These are phyloP conservation scores for Scrobipalpa costella DNA, from an alignment of 2,888 invertebrate species.

Conservation along the genomic window DNA sequence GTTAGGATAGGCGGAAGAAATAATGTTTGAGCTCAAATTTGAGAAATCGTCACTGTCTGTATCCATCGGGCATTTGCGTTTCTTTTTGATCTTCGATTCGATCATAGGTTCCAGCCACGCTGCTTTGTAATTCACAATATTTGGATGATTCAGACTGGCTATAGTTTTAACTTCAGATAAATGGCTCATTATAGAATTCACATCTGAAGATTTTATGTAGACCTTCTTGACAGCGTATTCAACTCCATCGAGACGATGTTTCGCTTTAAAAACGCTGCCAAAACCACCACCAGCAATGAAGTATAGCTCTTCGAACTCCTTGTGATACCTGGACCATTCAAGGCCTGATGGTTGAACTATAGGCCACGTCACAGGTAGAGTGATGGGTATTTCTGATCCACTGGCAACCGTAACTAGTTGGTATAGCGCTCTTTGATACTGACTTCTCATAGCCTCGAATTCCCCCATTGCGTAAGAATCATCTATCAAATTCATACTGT, in stretches of 20 bases:
- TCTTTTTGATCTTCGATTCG: slow-evolving; percentile 69
- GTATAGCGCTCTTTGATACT: slow-evolving; percentile 85
- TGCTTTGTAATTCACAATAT: slow-evolving; percentile 91
- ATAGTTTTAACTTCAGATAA: slow-evolving; percentile 90
- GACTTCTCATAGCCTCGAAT: slow-evolving; percentile 85
- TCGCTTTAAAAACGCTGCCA: slow-evolving; percentile 88
- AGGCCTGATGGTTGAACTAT: slow-evolving; percentile 73
- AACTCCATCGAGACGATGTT: slow-evolving; percentile 87
- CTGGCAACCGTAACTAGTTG: slow-evolving; percentile 83
- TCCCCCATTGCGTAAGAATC: slow-evolving; percentile 85
- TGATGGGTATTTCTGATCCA: slow-evolving; percentile 75
- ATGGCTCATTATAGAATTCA: slow-evolving; percentile 83
- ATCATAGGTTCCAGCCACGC: slow-evolving; percentile 89
- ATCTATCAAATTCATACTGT: slow-evolving; percentile 86
- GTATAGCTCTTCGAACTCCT: slow-evolving; percentile 86
- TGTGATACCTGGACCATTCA: slow-evolving; percentile 84
- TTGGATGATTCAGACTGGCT: slow-evolving; percentile 88
- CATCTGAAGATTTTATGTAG: slow-evolving; percentile 82
- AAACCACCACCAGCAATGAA: slow-evolving; percentile 89
- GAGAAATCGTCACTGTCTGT: slow-evolving; percentile 65
- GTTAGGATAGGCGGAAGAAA: slow-evolving; percentile 64
- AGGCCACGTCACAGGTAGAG: slow-evolving; percentile 76
- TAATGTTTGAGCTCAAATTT: slow-evolving; percentile 45
- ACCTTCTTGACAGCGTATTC: slow-evolving; percentile 92
- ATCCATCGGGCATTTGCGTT: slow-evolving; percentile 56